Evolutionary conservation across 2,888 invertebrate species (phyloP).

Genomic region (Drosophila dives): DNA sequence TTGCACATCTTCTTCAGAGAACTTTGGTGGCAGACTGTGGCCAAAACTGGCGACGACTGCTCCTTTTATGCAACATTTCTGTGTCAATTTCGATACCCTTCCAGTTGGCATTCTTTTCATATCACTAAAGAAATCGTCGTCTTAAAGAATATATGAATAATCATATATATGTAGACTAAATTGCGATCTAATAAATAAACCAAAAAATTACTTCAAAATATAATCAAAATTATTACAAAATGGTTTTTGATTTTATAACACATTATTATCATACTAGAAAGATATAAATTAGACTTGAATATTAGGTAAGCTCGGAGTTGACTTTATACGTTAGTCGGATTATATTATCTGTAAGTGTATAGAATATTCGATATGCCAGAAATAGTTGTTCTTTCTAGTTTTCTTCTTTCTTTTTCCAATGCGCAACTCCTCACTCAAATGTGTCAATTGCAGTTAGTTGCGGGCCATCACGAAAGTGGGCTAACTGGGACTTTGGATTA

Average conservation of each 20-base stretch:
- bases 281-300: background rate
- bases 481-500: conserved; percentile 52
- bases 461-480: conserved; percentile 53
- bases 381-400: background rate
- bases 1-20: conserved; percentile 60
- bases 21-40: conserved; percentile 51
- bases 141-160: background rate
- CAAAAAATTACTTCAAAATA: too few relatives aligned
- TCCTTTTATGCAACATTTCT: conserved; percentile 64
- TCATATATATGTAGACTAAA: background rate
- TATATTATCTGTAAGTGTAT: background rate
- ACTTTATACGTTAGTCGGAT: background rate
- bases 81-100: conserved; percentile 39
- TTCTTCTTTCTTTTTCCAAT: conserved; percentile 6
- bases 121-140: background rate
- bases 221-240: background rate
- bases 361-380: background rate
- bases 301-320: background rate
- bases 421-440: conserved; percentile 22
- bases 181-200: too few relatives aligned
- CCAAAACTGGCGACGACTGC: conserved; percentile 2
- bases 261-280: background rate
- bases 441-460: conserved; percentile 47
- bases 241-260: background rate
- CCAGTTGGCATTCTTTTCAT: background rate